A percentile compares a stretch with the other conserved stretches of the same genome.
Evolutionary conservation across 1,140 invertebrate species (phyloP).

Genomic region (Drosophila cardini): DNA sequence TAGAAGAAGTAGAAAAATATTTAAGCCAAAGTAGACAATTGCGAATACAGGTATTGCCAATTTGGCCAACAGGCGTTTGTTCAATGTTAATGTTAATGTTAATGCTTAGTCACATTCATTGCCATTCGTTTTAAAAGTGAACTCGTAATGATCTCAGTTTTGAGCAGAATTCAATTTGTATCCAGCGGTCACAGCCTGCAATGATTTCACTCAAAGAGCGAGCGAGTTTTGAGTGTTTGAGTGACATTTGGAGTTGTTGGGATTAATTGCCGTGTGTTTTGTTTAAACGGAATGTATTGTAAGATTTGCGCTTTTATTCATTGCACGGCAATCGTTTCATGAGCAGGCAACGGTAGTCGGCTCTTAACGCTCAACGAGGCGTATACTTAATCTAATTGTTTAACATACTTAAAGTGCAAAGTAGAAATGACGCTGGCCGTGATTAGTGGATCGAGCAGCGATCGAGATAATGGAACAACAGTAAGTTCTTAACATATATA

Average conservation of each 20-base stretch:
- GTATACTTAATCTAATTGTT: slow-evolving; percentile 63
- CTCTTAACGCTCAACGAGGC: slow-evolving; percentile 30
- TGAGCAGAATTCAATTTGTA: slow-evolving; percentile 14
- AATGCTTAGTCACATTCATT: slow-evolving; percentile 65
- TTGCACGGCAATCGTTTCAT: slow-evolving; percentile 59
- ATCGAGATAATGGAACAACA: slow-evolving; percentile 47
- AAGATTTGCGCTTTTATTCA: slow-evolving; percentile 67
- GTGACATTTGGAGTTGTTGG: slow-evolving; percentile 43
- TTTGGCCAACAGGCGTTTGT: slow-evolving; percentile 23
- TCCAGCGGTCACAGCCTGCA: slow-evolving; percentile 9
- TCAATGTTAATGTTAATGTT: slow-evolving; percentile 64
- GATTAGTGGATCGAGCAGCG: slow-evolving; percentile 51
- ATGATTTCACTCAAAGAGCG: slow-evolving; percentile 40
- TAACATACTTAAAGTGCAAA: slow-evolving; percentile 13
- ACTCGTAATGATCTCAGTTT: slow-evolving; percentile 32
- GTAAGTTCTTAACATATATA: slow-evolving; percentile 50
- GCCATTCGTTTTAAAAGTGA: slow-evolving; percentile 45
- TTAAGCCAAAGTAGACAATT: slow-evolving; percentile 28
- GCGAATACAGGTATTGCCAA: slow-evolving; percentile 23
- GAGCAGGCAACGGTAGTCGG: slow-evolving; percentile 44
- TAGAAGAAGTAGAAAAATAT: slow-evolving; percentile 11
- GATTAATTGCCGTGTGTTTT: slow-evolving; percentile 50
- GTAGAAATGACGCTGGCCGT: slow-evolving; percentile 57
- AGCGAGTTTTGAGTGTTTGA: slow-evolving; percentile 64
- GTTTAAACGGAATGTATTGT: slow-evolving; percentile 52